These are phyloP conservation scores for Ciconia maguari DNA, from an alignment of 2,113 vertebrate genomes.

Conservation along the genomic window DNA sequence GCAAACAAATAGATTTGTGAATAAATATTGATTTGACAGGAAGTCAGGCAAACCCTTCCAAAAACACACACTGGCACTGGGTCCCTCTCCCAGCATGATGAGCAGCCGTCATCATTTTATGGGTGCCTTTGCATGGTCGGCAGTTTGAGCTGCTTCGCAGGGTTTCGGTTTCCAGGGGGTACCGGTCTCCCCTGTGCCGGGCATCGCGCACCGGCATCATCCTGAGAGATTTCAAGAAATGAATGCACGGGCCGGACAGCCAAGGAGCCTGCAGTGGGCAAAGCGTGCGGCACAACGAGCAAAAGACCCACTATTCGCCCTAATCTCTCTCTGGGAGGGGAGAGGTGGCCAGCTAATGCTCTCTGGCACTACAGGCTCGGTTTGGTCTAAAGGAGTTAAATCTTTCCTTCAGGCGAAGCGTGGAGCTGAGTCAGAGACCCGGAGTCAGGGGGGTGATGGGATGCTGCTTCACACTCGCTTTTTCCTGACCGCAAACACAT, in stretches of 20 bases:
- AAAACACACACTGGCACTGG: background rate
- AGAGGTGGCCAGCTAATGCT: background rate
- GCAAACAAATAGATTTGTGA: conserved; percentile 64
- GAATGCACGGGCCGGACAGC: fast-evolving
- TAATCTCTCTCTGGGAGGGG: fast-evolving
- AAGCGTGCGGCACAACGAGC: fast-evolving
- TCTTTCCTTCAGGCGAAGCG: background rate
- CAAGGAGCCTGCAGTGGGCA: background rate
- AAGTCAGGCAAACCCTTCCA: conserved; percentile 36
- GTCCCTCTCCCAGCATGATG: background rate
- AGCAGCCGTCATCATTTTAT: background rate
- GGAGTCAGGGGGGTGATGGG: background rate
- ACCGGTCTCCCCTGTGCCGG: background rate
- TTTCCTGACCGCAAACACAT: conserved; percentile 12
- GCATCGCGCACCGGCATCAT: fast-evolving
- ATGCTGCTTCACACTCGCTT: background rate
- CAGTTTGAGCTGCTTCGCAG: background rate
- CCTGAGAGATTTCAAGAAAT: background rate
- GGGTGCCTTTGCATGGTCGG: background rate
- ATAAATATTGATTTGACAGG: conserved; percentile 70
- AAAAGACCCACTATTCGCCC: background rate
- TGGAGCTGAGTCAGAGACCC: background rate
- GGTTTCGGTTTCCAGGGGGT: background rate
- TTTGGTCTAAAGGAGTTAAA: background rate
- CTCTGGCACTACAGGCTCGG: background rate